Base-by-base conservation (phyloP, 2,888 invertebrate genomes). In the Eudasyphora cyanicolor region DNA sequence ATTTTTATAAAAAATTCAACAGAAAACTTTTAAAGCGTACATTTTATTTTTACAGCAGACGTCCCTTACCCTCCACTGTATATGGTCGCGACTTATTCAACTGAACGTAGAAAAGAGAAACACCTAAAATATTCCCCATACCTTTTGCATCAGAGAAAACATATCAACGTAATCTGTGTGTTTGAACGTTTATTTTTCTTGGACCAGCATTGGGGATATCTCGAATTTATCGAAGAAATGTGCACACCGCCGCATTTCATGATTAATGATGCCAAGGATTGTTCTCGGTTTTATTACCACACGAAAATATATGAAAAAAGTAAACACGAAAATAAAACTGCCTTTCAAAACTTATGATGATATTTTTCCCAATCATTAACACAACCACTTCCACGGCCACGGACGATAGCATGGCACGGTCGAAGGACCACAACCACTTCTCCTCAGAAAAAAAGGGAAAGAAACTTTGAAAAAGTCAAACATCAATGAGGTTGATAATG, bases 271-370 rank as follows among this genome's bases (percentile, higher is more conserved):
- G 45, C 21, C 17, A 45, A 27, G 45, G 35, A 64, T 57, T 42
- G 45, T 51, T 19, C 32, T 29, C 38, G 24, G n/a, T 80, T 69
- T 27, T 67, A 49, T 57, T 54, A 19, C 10, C 10, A 14, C 64
- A 54, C 7, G 74, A 54, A 67, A 42, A 24, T 38, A 69, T 27
- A 69, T 69, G 8, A 71, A 49, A n/a, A 78, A 78, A 71, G 35
- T 51, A 27, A 76, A 76, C 81, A 77, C 21, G 42, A 60, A 82
- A 74, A 82, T 74, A 73, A 82, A 69, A 10, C 73, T 17, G 60
- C 73, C 82, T 64, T 64, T 12, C 24, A 74, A 57, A 45, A 38
- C 19, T 73, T 64, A 29, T 54, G 51, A 64, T 70, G 35, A 60
- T 24, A 45, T 74, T 45, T 21, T 73, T n/a, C n/a, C 21, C 32